Percentiles rank a stretch among this genome's conserved stretches.
Conservation (phyloP, 2,888 invertebrate species). For the Acrobasis suavella region DNA sequence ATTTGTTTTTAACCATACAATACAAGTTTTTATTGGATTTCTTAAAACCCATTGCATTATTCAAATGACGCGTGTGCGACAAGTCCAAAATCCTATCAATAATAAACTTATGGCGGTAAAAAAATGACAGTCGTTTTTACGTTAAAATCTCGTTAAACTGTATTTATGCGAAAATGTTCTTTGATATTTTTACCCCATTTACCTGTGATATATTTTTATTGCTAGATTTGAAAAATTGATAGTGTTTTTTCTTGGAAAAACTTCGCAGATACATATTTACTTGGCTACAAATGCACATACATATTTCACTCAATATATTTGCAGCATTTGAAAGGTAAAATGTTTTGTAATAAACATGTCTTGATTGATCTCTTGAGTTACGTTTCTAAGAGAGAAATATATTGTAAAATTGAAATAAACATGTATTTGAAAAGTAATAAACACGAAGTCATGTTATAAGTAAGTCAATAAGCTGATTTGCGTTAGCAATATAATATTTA, state of each 20-base stretch:
- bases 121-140: constrained; percentile 8
- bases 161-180: constrained; percentile 4
- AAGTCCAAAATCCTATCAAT: constrained; percentile 33
- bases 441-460: background rate
- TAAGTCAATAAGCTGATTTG: background rate
- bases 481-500: background rate
- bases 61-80: constrained; percentile 56
- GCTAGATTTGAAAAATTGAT: background rate
- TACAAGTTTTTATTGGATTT: constrained; percentile 44
- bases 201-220: constrained; percentile 5
- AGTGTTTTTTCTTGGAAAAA: background rate
- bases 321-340: background rate
- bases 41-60: constrained; percentile 53
- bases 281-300: background rate
- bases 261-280: background rate
- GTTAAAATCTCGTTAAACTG: constrained; percentile 8
- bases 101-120: constrained; percentile 26
- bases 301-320: background rate
- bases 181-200: background rate
- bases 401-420: background rate
- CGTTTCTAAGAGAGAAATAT: background rate
- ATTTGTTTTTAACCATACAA: constrained; percentile 70
- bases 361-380: background rate
- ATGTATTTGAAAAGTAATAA: background rate
- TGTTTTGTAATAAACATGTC: background rate